These are phyloP conservation scores for Drosophila bipectinata DNA, from an alignment of 1,140 invertebrate species.

Conservation along the genomic window DNA sequence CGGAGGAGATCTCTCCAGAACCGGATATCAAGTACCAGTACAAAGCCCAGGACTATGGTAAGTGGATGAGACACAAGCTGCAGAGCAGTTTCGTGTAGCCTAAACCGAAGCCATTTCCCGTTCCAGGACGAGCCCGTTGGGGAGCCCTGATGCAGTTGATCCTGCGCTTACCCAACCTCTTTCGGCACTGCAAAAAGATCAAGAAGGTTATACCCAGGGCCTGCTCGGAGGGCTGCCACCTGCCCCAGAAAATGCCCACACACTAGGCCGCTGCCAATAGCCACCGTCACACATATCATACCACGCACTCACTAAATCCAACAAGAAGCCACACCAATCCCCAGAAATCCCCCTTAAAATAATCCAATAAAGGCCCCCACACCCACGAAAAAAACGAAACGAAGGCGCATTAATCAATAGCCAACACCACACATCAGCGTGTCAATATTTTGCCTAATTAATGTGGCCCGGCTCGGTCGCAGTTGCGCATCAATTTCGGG, in stretches of 20 bases:
- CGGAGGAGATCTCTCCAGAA: background rate
- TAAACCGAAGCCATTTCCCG: constrained; percentile 14
- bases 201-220: background rate
- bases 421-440: constrained; percentile 60
- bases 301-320: constrained; percentile 5
- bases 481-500: constrained; percentile 67
- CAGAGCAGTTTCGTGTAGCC: constrained; percentile 22
- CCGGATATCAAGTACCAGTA: background rate
- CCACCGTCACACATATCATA: background rate
- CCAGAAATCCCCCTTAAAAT: constrained; percentile 21
- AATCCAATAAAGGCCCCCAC: constrained; percentile 53
- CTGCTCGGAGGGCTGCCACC: background rate
- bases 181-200: constrained; percentile 5
- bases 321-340: constrained; percentile 15
- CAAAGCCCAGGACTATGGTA: constrained; percentile 11
- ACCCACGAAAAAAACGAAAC: background rate
- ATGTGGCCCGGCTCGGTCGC: constrained; percentile 60
- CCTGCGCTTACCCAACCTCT: constrained; percentile 31
- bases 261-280: background rate
- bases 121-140: constrained; percentile 28
- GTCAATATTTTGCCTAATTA: constrained; percentile 81
- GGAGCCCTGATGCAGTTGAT: constrained; percentile 52
- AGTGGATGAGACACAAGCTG: background rate
- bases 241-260: background rate
- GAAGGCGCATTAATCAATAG: constrained; percentile 63